These are phyloP conservation scores for Chaenogobius annularis DNA, from an alignment of 2,113 vertebrate genomes.

Conservation along the genomic window DNA sequence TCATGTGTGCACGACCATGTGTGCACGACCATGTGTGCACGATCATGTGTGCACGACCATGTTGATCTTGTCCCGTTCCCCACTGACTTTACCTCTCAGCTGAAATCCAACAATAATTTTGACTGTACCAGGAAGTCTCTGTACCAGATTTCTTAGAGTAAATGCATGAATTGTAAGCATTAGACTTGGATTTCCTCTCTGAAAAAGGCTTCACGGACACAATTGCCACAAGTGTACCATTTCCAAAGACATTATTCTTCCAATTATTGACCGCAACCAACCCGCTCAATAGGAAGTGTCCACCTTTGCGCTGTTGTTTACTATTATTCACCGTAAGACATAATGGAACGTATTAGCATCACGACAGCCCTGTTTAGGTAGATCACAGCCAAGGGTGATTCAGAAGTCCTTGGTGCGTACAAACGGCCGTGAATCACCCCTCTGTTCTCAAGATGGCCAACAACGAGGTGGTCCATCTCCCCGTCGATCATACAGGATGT, in stretches of 20 bases:
- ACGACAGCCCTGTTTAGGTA: constrained; percentile 12
- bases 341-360: constrained; percentile 1
- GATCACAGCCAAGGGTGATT: constrained; percentile 15
- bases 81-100: too few species aligned
- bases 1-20: too few species aligned
- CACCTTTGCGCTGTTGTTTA: background rate
- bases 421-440: constrained; percentile 57
- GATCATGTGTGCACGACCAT: too few species aligned
- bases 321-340: background rate
- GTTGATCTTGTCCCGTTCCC: too few species aligned
- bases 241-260: background rate
- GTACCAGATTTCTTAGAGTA: too few species aligned
- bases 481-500: constrained; percentile 60
- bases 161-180: background rate
- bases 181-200: too few species aligned
- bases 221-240: background rate
- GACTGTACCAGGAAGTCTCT: too few species aligned
- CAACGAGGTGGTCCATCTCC: constrained; percentile 54
- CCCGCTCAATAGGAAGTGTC: background rate
- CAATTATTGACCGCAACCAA: background rate
- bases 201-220: background rate
- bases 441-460: constrained; percentile 52
- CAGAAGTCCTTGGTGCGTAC: constrained; percentile 39
- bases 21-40: too few species aligned
- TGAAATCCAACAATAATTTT: too few species aligned